Evolutionary conservation across 2,888 invertebrate species (phyloP), one percentile per base, ranked within the genome.

Genomic region (Meteorus cinctellus): DNA sequence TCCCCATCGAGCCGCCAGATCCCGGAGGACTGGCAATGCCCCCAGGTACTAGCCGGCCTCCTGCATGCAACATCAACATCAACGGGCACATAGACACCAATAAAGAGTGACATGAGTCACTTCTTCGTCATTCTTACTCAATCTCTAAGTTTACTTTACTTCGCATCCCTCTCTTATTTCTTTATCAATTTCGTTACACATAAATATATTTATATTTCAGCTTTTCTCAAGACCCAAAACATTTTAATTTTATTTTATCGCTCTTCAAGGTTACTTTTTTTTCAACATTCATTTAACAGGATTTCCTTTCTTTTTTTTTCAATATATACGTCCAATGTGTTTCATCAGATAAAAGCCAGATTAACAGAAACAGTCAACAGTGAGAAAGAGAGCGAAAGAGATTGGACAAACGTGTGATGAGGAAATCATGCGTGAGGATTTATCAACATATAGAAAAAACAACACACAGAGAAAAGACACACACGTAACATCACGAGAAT

Each of bases 41-140:
- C 80, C 88, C 86, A 84, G 88, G 86, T 82, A 86, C 85, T 83
- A 87, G 85, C 82, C 89, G 87, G 81, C 88, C 87, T 86, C 89
- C 89, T 89, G 81, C 90, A 90, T 91, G 90, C 90, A 90, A 91
- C 91, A 91, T 89, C 91, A 91, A 91, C 85, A 80, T 79, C 81
- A 79, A 62, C 65, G 66, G 19, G 59, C 36, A 69, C n/a, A 71
- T 72, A 63, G 62, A 72, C 62, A 72, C 45, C 45, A 19, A 19
- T 19, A 24, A 24, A 19, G n/a, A 19, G 48, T 63, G 63, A 72
- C 63, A 62, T 36, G 62, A 62, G 62, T 72, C 48, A 72, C 63
- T 31, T 51, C 27, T 60, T 72, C 41, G 29, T 72, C 45, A 59
- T 59, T 66, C 59, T 59, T 51, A 45, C 45, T 36, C 14, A 27